Conservation (phyloP, 2,113 vertebrate genomes). For the Myotis yumanensis region DNA sequence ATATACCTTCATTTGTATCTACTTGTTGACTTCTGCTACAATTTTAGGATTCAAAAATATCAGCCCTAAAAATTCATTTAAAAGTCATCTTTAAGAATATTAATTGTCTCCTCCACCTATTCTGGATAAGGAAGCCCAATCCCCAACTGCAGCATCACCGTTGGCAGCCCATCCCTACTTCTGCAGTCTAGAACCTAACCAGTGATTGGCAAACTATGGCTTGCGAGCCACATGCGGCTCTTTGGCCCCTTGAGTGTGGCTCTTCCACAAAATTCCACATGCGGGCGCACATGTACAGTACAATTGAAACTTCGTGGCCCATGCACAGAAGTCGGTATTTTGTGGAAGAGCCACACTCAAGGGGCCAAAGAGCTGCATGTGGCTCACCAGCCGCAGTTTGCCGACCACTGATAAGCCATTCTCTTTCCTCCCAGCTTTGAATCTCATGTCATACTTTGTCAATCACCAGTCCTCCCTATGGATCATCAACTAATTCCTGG, state of each 20-base stretch:
- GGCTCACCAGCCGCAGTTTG: no score
- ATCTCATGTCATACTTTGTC: background rate
- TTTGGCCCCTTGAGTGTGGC: no score
- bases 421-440: background rate
- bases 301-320: no score
- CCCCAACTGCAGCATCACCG: fast-evolving
- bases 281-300: no score
- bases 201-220: no score
- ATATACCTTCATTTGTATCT: background rate
- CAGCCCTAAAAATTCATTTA: background rate
- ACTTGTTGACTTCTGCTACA: background rate
- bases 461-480: background rate
- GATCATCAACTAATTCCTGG: background rate
- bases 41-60: background rate
- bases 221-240: no score
- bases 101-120: background rate
- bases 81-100: background rate
- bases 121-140: background rate
- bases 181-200: background rate
- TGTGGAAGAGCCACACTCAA: no score
- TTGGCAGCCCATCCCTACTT: background rate
- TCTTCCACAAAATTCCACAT: no score
- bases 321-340: no score
- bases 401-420: background rate
- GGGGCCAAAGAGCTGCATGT: no score